A percentile compares a stretch with the other conserved stretches of the same genome.
Conservation (phyloP, 2,888 invertebrate species). For the Parnassius apollo region DNA sequence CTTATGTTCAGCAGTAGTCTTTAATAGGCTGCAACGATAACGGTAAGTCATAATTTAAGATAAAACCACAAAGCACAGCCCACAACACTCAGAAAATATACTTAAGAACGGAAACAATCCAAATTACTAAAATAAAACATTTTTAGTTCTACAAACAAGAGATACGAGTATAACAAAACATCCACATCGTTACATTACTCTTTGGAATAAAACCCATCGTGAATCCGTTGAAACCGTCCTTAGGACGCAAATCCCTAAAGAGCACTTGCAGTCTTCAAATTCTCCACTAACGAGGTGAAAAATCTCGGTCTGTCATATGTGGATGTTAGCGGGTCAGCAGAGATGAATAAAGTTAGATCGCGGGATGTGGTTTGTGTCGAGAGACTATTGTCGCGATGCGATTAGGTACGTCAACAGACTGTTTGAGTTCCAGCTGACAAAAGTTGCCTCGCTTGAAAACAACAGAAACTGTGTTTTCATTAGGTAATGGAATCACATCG, state of each 20-base stretch:
- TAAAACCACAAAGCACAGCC: no score
- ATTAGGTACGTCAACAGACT: slow-evolving; percentile 32
- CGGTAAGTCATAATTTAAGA: no score
- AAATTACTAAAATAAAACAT: no score
- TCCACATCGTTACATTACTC: slow-evolving; percentile 25
- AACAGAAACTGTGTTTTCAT: not conserved
- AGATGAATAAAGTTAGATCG: slow-evolving; percentile 30
- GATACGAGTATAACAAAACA: no score
- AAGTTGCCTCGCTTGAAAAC: slow-evolving; percentile 19
- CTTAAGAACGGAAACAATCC: no score
- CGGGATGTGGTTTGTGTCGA: slow-evolving; percentile 33
- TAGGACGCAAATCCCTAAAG: slow-evolving; percentile 36
- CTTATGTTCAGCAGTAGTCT: no score
- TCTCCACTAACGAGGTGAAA: slow-evolving; percentile 56
- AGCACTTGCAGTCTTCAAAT: slow-evolving; percentile 46
- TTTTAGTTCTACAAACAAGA: no score
- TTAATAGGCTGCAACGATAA: no score
- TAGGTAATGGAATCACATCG: no score
- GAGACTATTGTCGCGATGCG: slow-evolving; percentile 34
- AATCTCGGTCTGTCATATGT: slow-evolving; percentile 49
- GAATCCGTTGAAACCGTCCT: slow-evolving; percentile 27
- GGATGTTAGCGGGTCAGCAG: slow-evolving; percentile 48
- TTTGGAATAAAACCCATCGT: slow-evolving; percentile 8
- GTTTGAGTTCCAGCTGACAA: slow-evolving; percentile 29
- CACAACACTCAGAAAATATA: not conserved